Conservation (phyloP, 2,797 vertebrate species). For the Glyptemys insculpta region DNA sequence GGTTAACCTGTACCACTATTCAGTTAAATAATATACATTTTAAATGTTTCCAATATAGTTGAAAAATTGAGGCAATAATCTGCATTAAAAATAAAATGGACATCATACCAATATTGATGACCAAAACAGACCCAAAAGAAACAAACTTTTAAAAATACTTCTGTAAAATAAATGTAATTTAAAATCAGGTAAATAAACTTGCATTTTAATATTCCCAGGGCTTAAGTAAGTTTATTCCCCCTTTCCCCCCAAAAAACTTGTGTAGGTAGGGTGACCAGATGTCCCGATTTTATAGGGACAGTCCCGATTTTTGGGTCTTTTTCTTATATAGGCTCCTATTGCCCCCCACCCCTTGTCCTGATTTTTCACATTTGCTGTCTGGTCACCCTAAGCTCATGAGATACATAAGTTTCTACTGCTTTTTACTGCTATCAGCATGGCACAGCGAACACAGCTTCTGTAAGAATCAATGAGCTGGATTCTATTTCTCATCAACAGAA, state of each 20-base stretch:
- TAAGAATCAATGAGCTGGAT: fast-evolving
- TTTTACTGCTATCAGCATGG: neutral
- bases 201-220: neutral
- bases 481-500: neutral
- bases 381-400: neutral
- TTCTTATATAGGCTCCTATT: no score
- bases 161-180: neutral
- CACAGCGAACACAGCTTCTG: fast-evolving
- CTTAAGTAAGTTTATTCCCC: neutral
- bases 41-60: neutral
- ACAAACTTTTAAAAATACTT: neutral
- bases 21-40: neutral
- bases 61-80: neutral
- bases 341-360: no score
- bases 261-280: no score
- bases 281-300: no score
- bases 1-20: neutral
- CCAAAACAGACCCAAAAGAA: neutral
- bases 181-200: neutral
- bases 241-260: neutral
- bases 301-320: no score
- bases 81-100: neutral
- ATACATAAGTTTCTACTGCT: neutral
- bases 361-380: no score
- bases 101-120: fast-evolving